phyloP scores from a whole-genome alignment of 2,888 invertebrate species.

The Polymixis flavicincta region DNA sequence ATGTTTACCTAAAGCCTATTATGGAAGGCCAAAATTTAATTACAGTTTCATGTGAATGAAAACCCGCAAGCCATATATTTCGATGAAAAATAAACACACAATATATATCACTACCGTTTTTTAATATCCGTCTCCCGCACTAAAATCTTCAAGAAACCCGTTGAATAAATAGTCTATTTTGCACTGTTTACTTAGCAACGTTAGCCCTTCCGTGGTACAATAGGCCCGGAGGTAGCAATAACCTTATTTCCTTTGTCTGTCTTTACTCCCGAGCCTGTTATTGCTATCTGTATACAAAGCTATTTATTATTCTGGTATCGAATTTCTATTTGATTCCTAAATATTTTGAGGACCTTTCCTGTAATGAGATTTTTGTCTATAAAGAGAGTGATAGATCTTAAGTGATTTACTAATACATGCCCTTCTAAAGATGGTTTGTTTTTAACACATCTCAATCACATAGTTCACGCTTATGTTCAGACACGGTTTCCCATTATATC shows the following conservation, averaged over 20 bases:
- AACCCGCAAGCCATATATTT: background rate
- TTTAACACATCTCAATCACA: background rate
- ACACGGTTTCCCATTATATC: background rate
- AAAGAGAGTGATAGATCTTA: background rate
- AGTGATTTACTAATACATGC: background rate
- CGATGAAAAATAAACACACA: background rate
- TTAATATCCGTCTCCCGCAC: constrained; percentile 10
- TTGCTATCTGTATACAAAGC: constrained; percentile 25
- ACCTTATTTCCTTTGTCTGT: constrained; percentile 75
- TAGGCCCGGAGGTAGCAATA: constrained; percentile 67
- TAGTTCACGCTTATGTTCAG: background rate
- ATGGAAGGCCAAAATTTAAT: too few species aligned
- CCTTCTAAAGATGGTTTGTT: background rate
- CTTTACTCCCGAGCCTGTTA: constrained; percentile 31
- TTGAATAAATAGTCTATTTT: constrained; percentile 31
- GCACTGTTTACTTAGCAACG: constrained; percentile 13
- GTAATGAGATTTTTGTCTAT: constrained; percentile 21
- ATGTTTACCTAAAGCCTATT: background rate
- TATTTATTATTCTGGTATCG: constrained; percentile 51
- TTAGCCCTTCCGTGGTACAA: constrained; percentile 64
- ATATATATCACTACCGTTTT: constrained; percentile 20
- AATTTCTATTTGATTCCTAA: constrained; percentile 33
- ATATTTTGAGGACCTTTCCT: constrained; percentile 36
- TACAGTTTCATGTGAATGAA: background rate
- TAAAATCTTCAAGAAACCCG: constrained; percentile 17